Conservation (phyloP, 2,888 invertebrate species). For the Apodemia hepburni region DNA sequence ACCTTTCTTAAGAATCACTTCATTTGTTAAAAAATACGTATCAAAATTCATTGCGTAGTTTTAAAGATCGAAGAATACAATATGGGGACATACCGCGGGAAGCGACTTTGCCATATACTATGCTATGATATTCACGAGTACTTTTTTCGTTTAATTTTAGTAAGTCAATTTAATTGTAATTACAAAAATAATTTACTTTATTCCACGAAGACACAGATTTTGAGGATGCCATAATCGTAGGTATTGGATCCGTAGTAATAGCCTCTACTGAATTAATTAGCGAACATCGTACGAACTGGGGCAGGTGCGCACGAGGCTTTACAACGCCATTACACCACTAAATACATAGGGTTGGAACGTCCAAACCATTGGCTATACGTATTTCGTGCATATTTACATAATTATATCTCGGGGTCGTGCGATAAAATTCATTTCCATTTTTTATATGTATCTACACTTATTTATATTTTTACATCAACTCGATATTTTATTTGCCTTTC, state of each 20-base stretch:
- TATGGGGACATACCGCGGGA: too few species aligned
- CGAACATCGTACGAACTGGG: conserved; percentile 47
- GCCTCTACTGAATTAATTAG: conserved; percentile 68
- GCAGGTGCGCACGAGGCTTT: conserved; percentile 66
- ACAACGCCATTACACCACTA: conserved; percentile 56
- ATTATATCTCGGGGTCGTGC: conserved; percentile 24
- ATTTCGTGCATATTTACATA: conserved; percentile 19
- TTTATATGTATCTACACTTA: neutral
- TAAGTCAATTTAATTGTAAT: conserved; percentile 8
- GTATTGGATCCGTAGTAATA: conserved; percentile 57
- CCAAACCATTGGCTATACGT: conserved; percentile 55
- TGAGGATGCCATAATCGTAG: conserved; percentile 49
- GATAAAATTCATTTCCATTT: neutral
- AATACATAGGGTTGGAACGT: conserved; percentile 50
- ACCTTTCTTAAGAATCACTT: too few species aligned
- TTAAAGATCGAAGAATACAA: too few species aligned
- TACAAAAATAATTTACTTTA: conserved; percentile 16
- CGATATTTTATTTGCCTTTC: neutral
- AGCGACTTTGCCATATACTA: too few species aligned
- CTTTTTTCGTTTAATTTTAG: neutral
- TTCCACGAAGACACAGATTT: conserved; percentile 39
- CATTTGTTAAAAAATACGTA: too few species aligned
- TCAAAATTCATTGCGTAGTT: too few species aligned
- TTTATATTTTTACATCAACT: neutral
- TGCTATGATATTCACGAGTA: too few species aligned